Evolutionary conservation across 2,113 vertebrate species (phyloP).

Genomic region (Mellivora capensis): DNA sequence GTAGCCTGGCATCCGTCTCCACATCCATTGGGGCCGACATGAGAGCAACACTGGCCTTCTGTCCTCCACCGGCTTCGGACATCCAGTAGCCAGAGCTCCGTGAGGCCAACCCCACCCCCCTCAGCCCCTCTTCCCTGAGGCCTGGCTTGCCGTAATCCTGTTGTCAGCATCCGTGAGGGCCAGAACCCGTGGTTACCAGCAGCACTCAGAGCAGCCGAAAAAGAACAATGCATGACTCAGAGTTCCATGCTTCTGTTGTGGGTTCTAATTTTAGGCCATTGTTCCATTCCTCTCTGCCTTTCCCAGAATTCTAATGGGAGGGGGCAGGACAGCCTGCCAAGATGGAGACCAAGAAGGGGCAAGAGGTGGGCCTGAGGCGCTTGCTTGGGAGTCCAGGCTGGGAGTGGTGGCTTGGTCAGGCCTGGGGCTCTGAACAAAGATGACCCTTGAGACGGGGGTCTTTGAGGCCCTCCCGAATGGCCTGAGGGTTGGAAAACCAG

Average conservation of each 20-base stretch:
- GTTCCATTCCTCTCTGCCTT: conserved; percentile 52
- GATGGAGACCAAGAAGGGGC: not conserved
- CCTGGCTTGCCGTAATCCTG: not conserved
- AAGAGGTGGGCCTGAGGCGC: not conserved
- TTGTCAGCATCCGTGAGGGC: not conserved
- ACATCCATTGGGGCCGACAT: not conserved
- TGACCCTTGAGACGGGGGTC: not conserved
- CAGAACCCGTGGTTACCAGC: conserved; percentile 16
- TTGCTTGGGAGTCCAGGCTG: not conserved
- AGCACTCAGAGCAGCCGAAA: not conserved
- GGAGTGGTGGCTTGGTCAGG: not conserved
- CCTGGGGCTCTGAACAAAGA: not conserved
- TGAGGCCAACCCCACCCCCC: not conserved
- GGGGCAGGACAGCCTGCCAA: conserved; percentile 19
- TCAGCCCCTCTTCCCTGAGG: not conserved
- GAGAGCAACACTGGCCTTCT: not conserved
- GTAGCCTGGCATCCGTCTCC: not conserved
- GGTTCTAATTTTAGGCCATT: conserved; percentile 74
- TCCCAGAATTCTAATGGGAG: conserved; percentile 68
- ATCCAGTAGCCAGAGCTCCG: not conserved
- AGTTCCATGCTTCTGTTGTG: conserved; percentile 61
- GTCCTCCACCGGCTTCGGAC: not conserved
- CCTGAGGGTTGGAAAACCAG: not conserved
- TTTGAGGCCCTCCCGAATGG: not conserved
- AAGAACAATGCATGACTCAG: conserved; percentile 71